These are phyloP conservation scores for Galeruca laticollis DNA, from an alignment of 2,888 invertebrate species.

Conservation along the genomic window DNA sequence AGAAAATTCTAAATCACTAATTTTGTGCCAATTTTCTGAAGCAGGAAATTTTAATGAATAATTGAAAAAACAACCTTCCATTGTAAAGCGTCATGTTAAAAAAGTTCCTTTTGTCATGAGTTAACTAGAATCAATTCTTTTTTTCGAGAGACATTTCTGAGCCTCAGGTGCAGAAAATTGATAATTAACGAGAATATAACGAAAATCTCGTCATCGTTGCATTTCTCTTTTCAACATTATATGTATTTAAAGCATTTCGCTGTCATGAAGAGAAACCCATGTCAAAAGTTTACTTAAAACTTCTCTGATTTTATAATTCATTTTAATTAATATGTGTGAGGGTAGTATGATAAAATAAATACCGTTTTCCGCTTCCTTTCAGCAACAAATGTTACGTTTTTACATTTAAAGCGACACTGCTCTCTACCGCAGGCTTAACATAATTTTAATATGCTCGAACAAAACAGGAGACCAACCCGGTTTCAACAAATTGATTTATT, in stretches of 20 bases:
- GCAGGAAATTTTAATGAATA: too few relatives aligned
- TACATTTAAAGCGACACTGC: background rate
- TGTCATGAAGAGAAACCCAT: slow-evolving; percentile 32
- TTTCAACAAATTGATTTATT: background rate
- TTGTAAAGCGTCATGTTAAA: too few relatives aligned
- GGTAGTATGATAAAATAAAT: background rate
- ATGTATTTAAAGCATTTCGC: background rate
- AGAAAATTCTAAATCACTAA: too few relatives aligned
- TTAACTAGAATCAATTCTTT: background rate
- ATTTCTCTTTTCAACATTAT: background rate
- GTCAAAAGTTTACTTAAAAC: slow-evolving; percentile 26
- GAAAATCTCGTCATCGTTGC: background rate
- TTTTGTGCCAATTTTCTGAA: too few relatives aligned
- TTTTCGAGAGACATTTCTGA: background rate
- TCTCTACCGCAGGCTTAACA: background rate
- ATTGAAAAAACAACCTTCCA: too few relatives aligned
- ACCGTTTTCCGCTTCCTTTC: background rate
- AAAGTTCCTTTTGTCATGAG: too few relatives aligned
- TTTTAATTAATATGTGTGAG: slow-evolving; percentile 22
- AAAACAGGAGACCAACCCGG: background rate
- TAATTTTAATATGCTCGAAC: background rate
- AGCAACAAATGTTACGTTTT: background rate
- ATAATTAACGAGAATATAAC: background rate
- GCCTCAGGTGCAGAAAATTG: background rate
- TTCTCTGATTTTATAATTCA: slow-evolving; percentile 34